Evolutionary conservation across 1,140 invertebrate species (phyloP).

Genomic region (Drosophila ohnishii): DNA sequence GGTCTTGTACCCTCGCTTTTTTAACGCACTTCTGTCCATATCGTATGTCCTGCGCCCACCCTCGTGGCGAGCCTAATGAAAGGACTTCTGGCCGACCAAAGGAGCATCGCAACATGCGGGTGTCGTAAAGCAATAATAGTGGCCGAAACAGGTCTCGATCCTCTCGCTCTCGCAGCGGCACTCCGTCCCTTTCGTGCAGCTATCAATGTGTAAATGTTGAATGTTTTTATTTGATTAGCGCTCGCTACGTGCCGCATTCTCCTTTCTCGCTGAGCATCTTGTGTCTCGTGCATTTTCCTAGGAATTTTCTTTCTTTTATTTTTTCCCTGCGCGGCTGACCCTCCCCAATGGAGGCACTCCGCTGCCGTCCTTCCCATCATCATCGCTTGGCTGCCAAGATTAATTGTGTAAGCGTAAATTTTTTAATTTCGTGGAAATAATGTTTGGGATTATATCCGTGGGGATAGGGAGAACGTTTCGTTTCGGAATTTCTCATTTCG

Average conservation of each 20-base stretch:
- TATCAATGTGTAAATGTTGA: constrained; percentile 77
- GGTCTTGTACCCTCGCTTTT: constrained; percentile 19
- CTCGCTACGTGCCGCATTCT: constrained; percentile 73
- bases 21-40: constrained; percentile 59
- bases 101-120: constrained; percentile 54
- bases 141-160: constrained; percentile 28
- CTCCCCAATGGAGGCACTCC: background rate
- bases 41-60: constrained; percentile 59
- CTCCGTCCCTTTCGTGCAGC: constrained; percentile 14
- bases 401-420: constrained; percentile 79
- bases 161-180: constrained; percentile 9
- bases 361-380: constrained; percentile 14
- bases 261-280: constrained; percentile 47
- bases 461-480: constrained; percentile 14
- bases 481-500: constrained; percentile 59
- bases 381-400: constrained; percentile 55
- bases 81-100: constrained; percentile 46
- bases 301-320: constrained; percentile 40
- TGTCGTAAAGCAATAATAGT: constrained; percentile 79
- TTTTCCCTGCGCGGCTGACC: constrained; percentile 7
- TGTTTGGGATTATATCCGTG: constrained; percentile 37
- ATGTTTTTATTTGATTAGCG: constrained; percentile 82
- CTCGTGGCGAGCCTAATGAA: constrained; percentile 67
- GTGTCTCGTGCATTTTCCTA: constrained; percentile 69
- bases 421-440: constrained; percentile 80